Conservation (phyloP, 2,888 invertebrate genomes). For the Eulithis prunata region DNA sequence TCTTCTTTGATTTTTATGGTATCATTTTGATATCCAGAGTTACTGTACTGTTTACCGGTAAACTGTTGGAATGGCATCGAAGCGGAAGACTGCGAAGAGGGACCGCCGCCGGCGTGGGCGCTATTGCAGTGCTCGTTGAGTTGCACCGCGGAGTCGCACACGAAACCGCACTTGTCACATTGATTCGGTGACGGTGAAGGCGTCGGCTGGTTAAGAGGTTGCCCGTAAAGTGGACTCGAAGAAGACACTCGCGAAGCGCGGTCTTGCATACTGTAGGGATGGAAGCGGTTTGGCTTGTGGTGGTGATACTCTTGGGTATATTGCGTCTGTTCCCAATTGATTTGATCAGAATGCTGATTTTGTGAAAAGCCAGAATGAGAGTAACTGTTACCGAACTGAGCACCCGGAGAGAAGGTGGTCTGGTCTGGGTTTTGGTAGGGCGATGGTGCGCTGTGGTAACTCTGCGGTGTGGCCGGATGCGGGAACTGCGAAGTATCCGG, state of each 20-base stretch:
- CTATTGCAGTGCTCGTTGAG: slow-evolving; percentile 90
- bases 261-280: slow-evolving; percentile 83
- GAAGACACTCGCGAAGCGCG: slow-evolving; percentile 81
- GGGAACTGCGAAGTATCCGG: slow-evolving; percentile 85
- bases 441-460: slow-evolving; percentile 87
- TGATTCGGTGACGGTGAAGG: slow-evolving; percentile 90
- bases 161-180: slow-evolving; percentile 93
- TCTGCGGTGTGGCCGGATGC: slow-evolving; percentile 87
- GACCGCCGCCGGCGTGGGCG: slow-evolving; percentile 84
- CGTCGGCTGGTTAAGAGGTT: slow-evolving; percentile 86
- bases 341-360: slow-evolving; percentile 79
- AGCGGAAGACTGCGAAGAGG: slow-evolving; percentile 69
- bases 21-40: slow-evolving; percentile 75
- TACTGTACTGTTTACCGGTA: slow-evolving; percentile 76
- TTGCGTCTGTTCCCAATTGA: slow-evolving; percentile 78
- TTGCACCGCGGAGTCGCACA: slow-evolving; percentile 90
- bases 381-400: slow-evolving; percentile 78
- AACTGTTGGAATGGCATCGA: slow-evolving; percentile 82
- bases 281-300: slow-evolving; percentile 75
- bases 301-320: slow-evolving; percentile 78
- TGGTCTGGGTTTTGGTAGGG: slow-evolving; percentile 86
- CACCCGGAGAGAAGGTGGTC: slow-evolving; percentile 83
- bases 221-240: slow-evolving; percentile 83
- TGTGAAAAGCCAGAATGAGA: slow-evolving; percentile 80
- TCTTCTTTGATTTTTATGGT: slow-evolving; percentile 85